Conservation (phyloP, 2,797 vertebrate genomes). For the Cirrhinus molitorella region DNA sequence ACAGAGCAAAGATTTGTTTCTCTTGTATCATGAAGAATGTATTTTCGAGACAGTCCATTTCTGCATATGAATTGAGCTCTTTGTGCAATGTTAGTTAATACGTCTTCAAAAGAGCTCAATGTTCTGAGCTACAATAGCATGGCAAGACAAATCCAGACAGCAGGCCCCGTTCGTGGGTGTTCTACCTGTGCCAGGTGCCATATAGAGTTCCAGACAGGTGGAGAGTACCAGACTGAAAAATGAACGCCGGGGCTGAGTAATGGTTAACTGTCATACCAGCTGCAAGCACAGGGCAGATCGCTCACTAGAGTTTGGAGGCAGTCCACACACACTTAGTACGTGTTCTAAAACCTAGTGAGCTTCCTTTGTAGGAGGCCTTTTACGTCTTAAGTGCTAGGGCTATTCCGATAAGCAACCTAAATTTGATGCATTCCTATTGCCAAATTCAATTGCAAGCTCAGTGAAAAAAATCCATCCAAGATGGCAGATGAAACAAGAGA, state of each 20-base stretch:
- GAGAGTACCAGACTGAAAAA: slow-evolving; percentile 51
- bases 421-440: not conserved
- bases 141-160: slow-evolving; percentile 43
- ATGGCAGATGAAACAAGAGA: not conserved
- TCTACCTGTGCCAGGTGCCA: slow-evolving; percentile 45
- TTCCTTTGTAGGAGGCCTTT: not conserved
- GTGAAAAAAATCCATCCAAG: not conserved
- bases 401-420: not conserved
- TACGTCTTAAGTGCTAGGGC: not conserved
- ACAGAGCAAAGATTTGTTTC: slow-evolving; percentile 2
- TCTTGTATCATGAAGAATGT: slow-evolving; percentile 17
- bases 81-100: slow-evolving; percentile 34
- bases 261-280: slow-evolving; percentile 58
- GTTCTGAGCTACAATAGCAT: slow-evolving; percentile 27
- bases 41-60: slow-evolving; percentile 36
- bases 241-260: slow-evolving; percentile 30
- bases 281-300: slow-evolving; percentile 32
- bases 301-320: slow-evolving; percentile 19
- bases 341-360: not conserved
- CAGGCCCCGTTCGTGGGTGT: slow-evolving; percentile 35
- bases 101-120: slow-evolving; percentile 18
- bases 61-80: slow-evolving; percentile 31
- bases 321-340: slow-evolving; percentile 19
- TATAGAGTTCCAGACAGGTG: slow-evolving; percentile 53
- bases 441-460: not conserved